Conservation (phyloP, 2,113 vertebrate genomes). For the Tachysurus fulvidraco region DNA sequence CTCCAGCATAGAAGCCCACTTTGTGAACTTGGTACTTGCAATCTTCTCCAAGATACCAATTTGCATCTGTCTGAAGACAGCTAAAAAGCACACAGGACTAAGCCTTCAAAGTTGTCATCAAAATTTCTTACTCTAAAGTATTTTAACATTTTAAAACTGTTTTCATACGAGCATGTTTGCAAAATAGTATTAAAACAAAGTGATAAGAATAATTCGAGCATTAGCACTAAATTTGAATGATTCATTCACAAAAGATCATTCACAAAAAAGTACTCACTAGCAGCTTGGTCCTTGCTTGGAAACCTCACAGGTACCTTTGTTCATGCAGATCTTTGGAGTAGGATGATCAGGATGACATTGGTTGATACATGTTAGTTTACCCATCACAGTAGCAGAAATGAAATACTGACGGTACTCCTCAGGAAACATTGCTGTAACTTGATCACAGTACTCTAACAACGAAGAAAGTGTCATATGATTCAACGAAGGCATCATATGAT, state of each 20-base stretch:
- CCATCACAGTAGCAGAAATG: background rate
- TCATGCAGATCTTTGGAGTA: background rate
- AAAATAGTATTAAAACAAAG: background rate
- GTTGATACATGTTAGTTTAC: constrained; percentile 35
- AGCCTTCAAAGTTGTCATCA: background rate
- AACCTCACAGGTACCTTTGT: constrained; percentile 43
- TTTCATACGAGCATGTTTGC: background rate
- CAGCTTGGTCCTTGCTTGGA: constrained; percentile 33
- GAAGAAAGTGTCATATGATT: background rate
- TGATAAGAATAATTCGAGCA: background rate
- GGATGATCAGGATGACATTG: constrained; percentile 26
- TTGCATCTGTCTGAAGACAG: constrained; percentile 16
- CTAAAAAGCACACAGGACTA: constrained; percentile 5
- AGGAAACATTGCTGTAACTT: background rate
- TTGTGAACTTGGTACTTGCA: constrained; percentile 50
- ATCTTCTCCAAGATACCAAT: constrained; percentile 53
- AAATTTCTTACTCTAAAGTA: background rate
- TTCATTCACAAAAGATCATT: background rate
- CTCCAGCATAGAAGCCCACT: constrained; percentile 51
- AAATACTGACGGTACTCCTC: constrained; percentile 10
- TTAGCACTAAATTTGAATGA: background rate
- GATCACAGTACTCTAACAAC: background rate
- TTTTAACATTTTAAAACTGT: background rate
- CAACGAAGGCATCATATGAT: background rate
- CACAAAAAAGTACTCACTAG: constrained; percentile 39